Conservation (phyloP, 2,797 vertebrate genomes). For the Silurus lanzhouensis region DNA sequence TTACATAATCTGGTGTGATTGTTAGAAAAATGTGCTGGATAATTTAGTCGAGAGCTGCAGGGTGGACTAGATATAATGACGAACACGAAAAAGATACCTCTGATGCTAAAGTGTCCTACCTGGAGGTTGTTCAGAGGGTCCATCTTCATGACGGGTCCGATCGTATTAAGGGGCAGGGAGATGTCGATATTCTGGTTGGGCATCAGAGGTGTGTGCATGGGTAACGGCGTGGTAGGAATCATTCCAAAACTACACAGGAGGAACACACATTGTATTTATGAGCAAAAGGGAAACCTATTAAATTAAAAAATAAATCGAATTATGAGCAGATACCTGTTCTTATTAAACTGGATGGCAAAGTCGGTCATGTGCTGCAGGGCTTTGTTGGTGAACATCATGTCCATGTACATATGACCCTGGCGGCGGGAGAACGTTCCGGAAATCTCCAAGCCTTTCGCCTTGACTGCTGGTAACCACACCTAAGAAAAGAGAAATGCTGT, state of each 20-base stretch:
- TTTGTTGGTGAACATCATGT: constrained; percentile 98
- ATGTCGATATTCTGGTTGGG: constrained; percentile 95
- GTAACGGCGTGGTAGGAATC: constrained; percentile 92
- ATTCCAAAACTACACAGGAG: constrained; percentile 84
- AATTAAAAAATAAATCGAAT: not conserved
- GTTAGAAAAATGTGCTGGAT: constrained; percentile 15
- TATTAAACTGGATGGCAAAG: constrained; percentile 98
- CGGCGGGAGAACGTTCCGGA: constrained; percentile 93
- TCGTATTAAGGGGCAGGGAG: constrained; percentile 93
- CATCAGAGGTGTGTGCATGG: constrained; percentile 95
- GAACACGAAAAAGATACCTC: not conserved
- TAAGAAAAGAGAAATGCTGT: constrained; percentile 56
- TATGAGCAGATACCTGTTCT: constrained; percentile 86
- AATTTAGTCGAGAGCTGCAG: constrained; percentile 9
- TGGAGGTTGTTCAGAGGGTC: constrained; percentile 98
- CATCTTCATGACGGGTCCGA: constrained; percentile 99
- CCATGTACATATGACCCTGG: constrained; percentile 98
- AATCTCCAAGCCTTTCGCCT: constrained; percentile 96
- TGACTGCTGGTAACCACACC: constrained; percentile 96
- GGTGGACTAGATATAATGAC: not conserved
- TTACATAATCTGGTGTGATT: constrained; percentile 26
- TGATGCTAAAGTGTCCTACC: constrained; percentile 67
- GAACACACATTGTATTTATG: too few relatives aligned
- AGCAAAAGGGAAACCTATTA: not conserved
- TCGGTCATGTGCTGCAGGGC: constrained; percentile 98